Evolutionary conservation across 2,113 vertebrate species (phyloP).

Genomic region (Oryzias melastigma): DNA sequence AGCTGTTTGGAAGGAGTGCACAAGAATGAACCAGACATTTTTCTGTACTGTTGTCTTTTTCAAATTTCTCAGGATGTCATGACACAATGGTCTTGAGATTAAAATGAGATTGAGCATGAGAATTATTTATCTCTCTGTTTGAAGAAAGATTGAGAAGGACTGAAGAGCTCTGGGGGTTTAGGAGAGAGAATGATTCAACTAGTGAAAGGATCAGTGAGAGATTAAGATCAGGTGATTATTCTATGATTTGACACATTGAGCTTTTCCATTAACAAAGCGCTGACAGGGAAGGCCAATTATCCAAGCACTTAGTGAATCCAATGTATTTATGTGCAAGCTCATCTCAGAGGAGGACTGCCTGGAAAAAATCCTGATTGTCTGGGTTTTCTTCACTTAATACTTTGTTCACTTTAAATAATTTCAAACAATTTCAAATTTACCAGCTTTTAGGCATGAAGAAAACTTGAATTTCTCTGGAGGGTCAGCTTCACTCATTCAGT

Average conservation of each 20-base stretch:
- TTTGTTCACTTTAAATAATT: neutral
- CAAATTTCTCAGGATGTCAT: too few relatives aligned
- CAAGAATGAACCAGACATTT: too few relatives aligned
- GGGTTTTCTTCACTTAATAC: neutral
- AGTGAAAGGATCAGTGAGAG: slow-evolving; percentile 46
- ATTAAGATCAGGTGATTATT: slow-evolving; percentile 58
- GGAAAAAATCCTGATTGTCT: slow-evolving; percentile 14
- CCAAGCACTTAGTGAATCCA: slow-evolving; percentile 43
- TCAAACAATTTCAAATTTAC: slow-evolving; percentile 7
- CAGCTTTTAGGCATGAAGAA: neutral
- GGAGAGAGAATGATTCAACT: slow-evolving; percentile 33
- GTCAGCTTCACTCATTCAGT: too few relatives aligned
- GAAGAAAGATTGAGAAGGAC: slow-evolving; percentile 3
- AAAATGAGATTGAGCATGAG: too few relatives aligned
- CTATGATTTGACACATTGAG: slow-evolving; percentile 42
- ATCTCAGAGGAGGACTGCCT: slow-evolving; percentile 16
- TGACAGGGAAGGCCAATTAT: slow-evolving; percentile 32
- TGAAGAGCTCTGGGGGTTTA: slow-evolving; percentile 10
- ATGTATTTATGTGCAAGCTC: slow-evolving; percentile 40
- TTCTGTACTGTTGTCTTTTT: too few relatives aligned
- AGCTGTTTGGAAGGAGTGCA: too few relatives aligned
- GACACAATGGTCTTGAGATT: too few relatives aligned
- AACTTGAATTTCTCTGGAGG: neutral
- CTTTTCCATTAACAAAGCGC: slow-evolving; percentile 41
- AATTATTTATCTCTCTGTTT: too few relatives aligned